phyloP scores from a whole-genome alignment of 1,140 invertebrate species.

The Berghia stephanieae region DNA sequence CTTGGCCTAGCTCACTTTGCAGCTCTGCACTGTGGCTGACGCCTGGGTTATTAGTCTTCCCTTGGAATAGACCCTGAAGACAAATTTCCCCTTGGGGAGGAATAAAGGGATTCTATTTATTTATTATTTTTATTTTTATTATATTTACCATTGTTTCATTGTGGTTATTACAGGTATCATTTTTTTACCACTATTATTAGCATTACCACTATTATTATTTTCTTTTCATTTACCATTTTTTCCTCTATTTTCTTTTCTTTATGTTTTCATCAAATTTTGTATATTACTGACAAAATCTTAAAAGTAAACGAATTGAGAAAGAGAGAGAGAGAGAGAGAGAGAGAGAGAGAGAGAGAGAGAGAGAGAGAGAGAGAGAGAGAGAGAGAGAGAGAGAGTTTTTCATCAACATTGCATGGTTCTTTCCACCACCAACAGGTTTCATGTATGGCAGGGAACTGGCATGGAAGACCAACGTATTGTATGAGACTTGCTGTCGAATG shows the following conservation, averaged over 20 bases:
- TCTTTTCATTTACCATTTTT: too few relatives aligned
- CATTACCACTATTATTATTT: too few relatives aligned
- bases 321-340: neutral
- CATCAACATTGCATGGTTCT: neutral
- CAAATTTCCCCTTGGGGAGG: too few relatives aligned
- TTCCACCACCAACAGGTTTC: conserved; percentile 57
- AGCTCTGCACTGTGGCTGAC: too few relatives aligned
- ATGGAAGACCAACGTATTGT: conserved; percentile 53
- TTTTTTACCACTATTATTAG: too few relatives aligned
- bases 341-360: neutral
- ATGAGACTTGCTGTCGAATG: conserved; percentile 54
- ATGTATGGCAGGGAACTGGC: conserved; percentile 52
- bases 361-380: neutral
- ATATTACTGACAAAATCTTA: neutral
- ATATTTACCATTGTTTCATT: too few relatives aligned
- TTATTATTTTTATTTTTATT: too few relatives aligned
- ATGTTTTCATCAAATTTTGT: neutral
- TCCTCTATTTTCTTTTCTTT: neutral
- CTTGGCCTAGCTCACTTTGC: too few relatives aligned
- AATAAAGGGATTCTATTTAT: too few relatives aligned
- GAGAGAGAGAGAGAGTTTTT: neutral
- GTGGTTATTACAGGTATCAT: too few relatives aligned
- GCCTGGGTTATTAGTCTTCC: too few relatives aligned
- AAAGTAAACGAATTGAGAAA: neutral
- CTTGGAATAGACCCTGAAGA: too few relatives aligned